Base-by-base conservation (phyloP, 2,888 invertebrate species). In the Argyra leucocephala region DNA sequence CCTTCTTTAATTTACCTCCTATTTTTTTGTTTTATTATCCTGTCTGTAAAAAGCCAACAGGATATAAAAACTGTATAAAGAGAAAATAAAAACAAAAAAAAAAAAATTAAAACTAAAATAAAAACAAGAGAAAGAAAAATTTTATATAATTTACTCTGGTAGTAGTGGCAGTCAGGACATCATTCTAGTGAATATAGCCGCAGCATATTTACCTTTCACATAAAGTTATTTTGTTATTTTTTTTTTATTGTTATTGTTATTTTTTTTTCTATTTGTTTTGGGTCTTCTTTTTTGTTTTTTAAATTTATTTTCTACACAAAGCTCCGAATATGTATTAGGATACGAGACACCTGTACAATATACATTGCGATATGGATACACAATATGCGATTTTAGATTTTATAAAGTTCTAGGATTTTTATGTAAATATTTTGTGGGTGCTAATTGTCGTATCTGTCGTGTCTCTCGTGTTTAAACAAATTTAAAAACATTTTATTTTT, bases 1-100 rank as follows among this genome's bases (percentile, higher is more conserved):
- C 58, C 58, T 58, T 58, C 58, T 58, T 58, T 22, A 58, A 58
- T 58, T 58, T 58, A 58, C 58, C 58, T 58, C 5, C 37, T 15
- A n/a, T 31, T 7, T 10, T 58, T 10, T 22, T 58, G 58, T 58
- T 58, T 58, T 58, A 58, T 58, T 3, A 15, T 58, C 58, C 23
- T 22, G 58, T 58, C 22, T 58, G 22, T 58, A 9, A 23, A 22
- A 58, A 58, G 12, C 37, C 37, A 37, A 15, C 10, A 37, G 15
- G 15, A 37, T 15, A 37, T 15, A 5, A 9, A 15, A 37, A 37
- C 10, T 31, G 31, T 7, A 31, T 7, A 31, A 31, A 10, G 31
- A 31, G 10, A 31, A 10, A 31, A 5, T 12, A 15, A 37, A 37
- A 37, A 37, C 15, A 15, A 37, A 9, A 37, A 15, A 15, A 26